These are phyloP conservation scores for Origma solitaria DNA, from an alignment of 2,113 vertebrate species.

Conservation along the genomic window DNA sequence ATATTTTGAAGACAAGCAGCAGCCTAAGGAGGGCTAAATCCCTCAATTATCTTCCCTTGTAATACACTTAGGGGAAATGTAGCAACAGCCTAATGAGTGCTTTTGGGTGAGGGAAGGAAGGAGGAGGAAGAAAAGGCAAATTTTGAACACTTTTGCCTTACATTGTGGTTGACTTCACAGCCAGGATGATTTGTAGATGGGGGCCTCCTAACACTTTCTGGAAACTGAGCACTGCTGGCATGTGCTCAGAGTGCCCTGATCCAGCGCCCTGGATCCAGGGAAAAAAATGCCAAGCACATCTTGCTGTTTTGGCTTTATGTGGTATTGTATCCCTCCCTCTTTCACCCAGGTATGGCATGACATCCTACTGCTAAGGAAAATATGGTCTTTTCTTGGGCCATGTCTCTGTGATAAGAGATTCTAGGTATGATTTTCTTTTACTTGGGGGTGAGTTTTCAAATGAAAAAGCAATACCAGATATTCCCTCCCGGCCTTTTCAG, in stretches of 20 bases:
- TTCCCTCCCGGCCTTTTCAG: not conserved
- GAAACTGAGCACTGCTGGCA: not conserved
- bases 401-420: not conserved
- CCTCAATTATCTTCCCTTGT: not conserved
- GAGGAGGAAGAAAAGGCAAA: not conserved
- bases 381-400: not conserved
- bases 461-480: not conserved
- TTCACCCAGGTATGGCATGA: accelerated
- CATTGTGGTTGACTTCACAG: not conserved
- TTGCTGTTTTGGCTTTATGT: not conserved
- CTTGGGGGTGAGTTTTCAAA: not conserved
- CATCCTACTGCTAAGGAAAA: not conserved
- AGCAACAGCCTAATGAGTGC: not conserved
- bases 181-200: not conserved
- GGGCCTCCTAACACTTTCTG: not conserved
- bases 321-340: not conserved
- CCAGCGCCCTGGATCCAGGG: too few species aligned
- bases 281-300: not conserved
- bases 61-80: not conserved
- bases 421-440: not conserved
- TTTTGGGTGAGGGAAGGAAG: not conserved
- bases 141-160: not conserved
- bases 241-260: not conserved
- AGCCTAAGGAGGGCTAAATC: not conserved
- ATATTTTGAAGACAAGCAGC: not conserved